Evolutionary conservation across 2,888 invertebrate genomes (phyloP).

Genomic region (Aphodius granarius): DNA sequence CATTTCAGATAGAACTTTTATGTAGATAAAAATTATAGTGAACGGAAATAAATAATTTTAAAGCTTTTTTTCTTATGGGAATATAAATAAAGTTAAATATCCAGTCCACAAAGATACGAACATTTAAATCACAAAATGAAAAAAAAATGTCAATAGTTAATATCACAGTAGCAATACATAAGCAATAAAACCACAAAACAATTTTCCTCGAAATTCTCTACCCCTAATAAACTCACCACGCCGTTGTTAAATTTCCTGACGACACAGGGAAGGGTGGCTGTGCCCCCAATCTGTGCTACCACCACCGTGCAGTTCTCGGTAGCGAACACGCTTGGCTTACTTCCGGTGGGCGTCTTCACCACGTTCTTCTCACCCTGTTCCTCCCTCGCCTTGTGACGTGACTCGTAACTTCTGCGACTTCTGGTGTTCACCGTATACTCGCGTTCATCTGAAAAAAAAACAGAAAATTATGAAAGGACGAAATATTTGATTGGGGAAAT

Average conservation of each 20-base stretch:
- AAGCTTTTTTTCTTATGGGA: no score
- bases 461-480: not conserved
- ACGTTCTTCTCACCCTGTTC: conserved; percentile 39
- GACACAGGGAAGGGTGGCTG: conserved; percentile 57
- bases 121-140: not conserved
- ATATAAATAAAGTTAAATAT: no score
- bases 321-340: conserved; percentile 49
- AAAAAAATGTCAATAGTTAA: not conserved
- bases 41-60: no score
- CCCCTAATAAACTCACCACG: conserved; percentile 51
- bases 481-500: not conserved
- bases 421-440: conserved; percentile 20
- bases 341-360: conserved; percentile 35
- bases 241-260: conserved; percentile 57
- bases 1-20: no score
- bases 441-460: not conserved
- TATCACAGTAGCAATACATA: not conserved
- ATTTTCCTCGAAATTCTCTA: not conserved
- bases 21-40: no score
- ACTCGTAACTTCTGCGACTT: conserved; percentile 47
- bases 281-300: conserved; percentile 57
- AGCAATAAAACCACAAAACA: not conserved
- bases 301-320: conserved; percentile 58
- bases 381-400: conserved; percentile 43
- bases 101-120: no score